Evolutionary conservation across 2,113 vertebrate species (phyloP), one percentile per base, ranked within the genome.

Genomic region (Cichladusa arquata): DNA sequence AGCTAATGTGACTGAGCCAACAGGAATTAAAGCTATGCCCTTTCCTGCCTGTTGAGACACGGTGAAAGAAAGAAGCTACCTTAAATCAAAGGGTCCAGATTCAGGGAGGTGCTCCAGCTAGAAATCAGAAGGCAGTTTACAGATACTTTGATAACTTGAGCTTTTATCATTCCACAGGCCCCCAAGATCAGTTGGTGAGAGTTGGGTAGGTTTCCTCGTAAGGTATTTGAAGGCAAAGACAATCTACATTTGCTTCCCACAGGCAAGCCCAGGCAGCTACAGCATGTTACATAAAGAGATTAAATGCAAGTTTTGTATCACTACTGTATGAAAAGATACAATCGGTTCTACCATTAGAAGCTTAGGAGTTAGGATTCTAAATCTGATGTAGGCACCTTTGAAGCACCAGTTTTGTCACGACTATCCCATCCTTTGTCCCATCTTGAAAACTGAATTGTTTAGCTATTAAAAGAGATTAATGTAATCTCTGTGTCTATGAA

Each of bases 371-470:
- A 45, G 86, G 83, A 74, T 88, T 90, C 81, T 60, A 92, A 94
- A 91, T 81, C 76, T 91, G 93, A 86, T 90, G 89, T 80, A 81
- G 45, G 88, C 81, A 81, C 93, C 87, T 96, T 90, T 92, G 86
- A 96, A 92, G 73, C 53, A 65, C 44, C 61, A 69, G 81, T 95
- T 93, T 86, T 89, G 89, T 95, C 48, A 96, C 79, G 93, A 95
- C 88, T 81, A 96, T 90, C 77, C 92, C 45, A 48, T 92, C 86
- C 48, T 92, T 96, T 96, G 93, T 93, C 69, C 80, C 93, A 57
- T 96, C 95, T 97, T 93, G 90, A 93, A 94, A 97, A 96, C 25
- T 2, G 80, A 93, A 94, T 94, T 96, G 90, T 94, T 93, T 92
- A 94, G 95, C 82, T 93, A 95, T 96, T 94, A 92, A 88, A 86